phyloP scores from a whole-genome alignment of 2,113 vertebrate genomes.

The Nothobranchius furzeri region DNA sequence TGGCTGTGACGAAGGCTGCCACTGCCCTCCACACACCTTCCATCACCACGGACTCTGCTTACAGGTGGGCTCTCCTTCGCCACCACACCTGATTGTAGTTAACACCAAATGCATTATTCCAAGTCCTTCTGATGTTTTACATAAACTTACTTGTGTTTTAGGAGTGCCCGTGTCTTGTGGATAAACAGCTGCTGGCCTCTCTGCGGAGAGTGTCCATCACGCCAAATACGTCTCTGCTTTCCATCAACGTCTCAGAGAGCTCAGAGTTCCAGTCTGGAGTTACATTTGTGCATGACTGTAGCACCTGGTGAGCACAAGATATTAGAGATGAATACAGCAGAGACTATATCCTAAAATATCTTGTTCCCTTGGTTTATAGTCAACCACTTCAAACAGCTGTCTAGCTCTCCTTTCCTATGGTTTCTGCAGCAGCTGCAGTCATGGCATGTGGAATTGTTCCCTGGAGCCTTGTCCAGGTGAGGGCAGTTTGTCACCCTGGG shows the following conservation, averaged over 20 bases:
- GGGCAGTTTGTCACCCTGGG: constrained; percentile 78
- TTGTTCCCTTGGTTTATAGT: too few relatives aligned
- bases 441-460: constrained; percentile 83
- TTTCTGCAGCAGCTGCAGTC: constrained; percentile 76
- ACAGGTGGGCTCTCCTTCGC: constrained; percentile 72
- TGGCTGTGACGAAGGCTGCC: constrained; percentile 88
- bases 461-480: constrained; percentile 72
- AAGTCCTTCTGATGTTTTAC: neutral
- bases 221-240: constrained; percentile 6
- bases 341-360: too few relatives aligned
- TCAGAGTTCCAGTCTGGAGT: constrained; percentile 79
- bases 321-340: too few relatives aligned
- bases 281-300: constrained; percentile 76
- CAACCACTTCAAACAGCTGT: too few relatives aligned
- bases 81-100: neutral
- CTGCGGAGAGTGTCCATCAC: constrained; percentile 59
- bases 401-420: too few relatives aligned
- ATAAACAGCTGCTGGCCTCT: constrained; percentile 64
- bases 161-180: constrained; percentile 87
- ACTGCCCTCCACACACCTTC: constrained; percentile 83
- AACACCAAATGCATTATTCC: neutral
- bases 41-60: constrained; percentile 80
- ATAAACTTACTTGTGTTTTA: constrained; percentile 39
- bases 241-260: constrained; percentile 69
- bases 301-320: constrained; percentile 77